A percentile compares a stretch with the other conserved stretches of the same genome.
Conservation (phyloP, 1,140 invertebrate genomes). For the Pomacea maculata region DNA sequence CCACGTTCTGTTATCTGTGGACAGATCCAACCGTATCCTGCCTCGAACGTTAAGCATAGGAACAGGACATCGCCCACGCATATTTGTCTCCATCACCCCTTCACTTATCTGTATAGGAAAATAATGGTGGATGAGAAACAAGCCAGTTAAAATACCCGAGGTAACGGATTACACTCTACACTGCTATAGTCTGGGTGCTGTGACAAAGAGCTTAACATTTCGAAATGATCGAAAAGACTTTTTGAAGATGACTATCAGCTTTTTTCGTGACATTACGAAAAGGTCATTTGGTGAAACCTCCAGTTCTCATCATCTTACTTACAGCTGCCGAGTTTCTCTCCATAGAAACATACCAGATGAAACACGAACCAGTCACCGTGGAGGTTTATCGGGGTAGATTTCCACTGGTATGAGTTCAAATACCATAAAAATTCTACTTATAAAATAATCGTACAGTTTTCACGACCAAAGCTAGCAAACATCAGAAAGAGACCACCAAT, state of each 20-base stretch:
- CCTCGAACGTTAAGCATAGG: slow-evolving; percentile 25
- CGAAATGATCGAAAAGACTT: not conserved
- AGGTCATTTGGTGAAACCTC: not conserved
- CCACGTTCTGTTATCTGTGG: not conserved
- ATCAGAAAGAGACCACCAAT: too few species aligned
- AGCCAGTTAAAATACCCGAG: not conserved
- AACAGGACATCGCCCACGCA: slow-evolving; percentile 29
- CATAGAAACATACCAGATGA: too few species aligned
- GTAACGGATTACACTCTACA: not conserved
- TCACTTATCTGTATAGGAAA: not conserved
- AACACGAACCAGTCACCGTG: too few species aligned
- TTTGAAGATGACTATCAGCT: not conserved
- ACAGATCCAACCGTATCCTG: slow-evolving; percentile 25
- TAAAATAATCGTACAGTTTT: too few species aligned
- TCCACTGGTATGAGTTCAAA: too few species aligned
- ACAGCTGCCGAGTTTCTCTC: too few species aligned
- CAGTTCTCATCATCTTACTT: not conserved
- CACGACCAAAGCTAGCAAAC: too few species aligned
- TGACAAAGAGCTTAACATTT: not conserved
- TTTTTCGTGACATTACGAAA: not conserved
- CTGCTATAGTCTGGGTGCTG: not conserved
- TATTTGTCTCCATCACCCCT: slow-evolving; percentile 17
- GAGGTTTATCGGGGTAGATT: too few species aligned
- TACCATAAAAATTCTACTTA: too few species aligned
- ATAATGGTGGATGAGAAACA: too few species aligned